phyloP scores from a whole-genome alignment of 2,888 invertebrate genomes.

The Meliscaeva auricollis region DNA sequence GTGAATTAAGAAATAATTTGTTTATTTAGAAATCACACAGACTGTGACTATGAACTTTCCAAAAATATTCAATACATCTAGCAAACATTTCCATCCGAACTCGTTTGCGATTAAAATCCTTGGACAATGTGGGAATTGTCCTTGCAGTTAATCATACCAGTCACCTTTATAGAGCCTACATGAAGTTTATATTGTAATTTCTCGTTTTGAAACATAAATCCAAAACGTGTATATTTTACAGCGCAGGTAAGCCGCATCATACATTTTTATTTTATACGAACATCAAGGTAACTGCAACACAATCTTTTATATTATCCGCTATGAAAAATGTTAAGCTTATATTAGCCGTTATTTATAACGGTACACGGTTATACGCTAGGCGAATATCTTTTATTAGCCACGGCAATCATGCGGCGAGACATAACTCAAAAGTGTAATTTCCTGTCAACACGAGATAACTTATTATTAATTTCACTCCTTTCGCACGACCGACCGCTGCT shows the following conservation, averaged over 20 bases:
- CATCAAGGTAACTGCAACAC: slow-evolving; percentile 36
- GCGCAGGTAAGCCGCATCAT: slow-evolving; percentile 18
- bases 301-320: slow-evolving; percentile 56
- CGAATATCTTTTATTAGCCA: slow-evolving; percentile 75
- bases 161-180: slow-evolving; percentile 1
- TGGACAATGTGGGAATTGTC: not conserved
- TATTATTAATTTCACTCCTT: slow-evolving; percentile 77
- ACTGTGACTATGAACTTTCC: too few species aligned
- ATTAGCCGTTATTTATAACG: slow-evolving; percentile 64
- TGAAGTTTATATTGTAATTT: not conserved
- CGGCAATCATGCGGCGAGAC: slow-evolving; percentile 74
- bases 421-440: slow-evolving; percentile 78
- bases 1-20: slow-evolving; percentile 61
- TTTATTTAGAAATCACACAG: slow-evolving; percentile 56
- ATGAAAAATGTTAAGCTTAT: slow-evolving; percentile 70
- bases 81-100: too few species aligned
- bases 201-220: not conserved
- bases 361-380: slow-evolving; percentile 38
- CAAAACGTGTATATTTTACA: not conserved
- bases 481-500: slow-evolving; percentile 54
- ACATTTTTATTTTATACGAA: not conserved
- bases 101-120: too few species aligned
- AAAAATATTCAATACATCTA: too few species aligned
- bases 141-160: not conserved
- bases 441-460: slow-evolving; percentile 78